Evolutionary conservation across 2,113 vertebrate genomes (phyloP).

Genomic region (Ammodramus savannarum): DNA sequence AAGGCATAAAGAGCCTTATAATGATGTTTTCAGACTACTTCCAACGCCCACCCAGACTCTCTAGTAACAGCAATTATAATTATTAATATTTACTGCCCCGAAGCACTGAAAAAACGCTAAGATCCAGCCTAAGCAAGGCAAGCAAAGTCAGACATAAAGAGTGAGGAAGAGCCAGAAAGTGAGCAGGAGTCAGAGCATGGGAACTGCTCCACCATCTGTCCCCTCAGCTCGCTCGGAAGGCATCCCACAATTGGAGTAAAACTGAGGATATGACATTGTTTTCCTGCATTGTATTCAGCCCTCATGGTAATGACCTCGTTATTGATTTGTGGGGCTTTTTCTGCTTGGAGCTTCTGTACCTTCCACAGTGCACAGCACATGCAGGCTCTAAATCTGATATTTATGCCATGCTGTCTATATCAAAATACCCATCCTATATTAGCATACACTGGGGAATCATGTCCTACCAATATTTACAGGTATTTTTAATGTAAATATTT

Average conservation of each 20-base stretch:
- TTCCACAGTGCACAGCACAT: neutral
- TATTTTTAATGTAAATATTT: neutral
- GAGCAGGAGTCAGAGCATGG: conserved; percentile 36
- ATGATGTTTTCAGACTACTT: neutral
- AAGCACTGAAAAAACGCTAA: rapidly evolving
- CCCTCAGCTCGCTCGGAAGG: conserved; percentile 6
- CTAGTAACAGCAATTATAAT: neutral
- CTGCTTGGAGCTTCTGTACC: neutral
- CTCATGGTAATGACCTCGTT: neutral
- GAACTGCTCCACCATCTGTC: conserved; percentile 50
- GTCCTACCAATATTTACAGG: neutral
- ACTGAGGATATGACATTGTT: neutral
- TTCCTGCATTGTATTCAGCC: neutral
- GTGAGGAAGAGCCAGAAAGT: conserved; percentile 39
- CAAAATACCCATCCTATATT: neutral
- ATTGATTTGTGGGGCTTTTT: neutral
- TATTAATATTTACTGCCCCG: neutral
- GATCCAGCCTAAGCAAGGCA: neutral
- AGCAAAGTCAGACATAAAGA: conserved; percentile 17
- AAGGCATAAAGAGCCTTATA: neutral
- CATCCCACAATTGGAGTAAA: neutral
- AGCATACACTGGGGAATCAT: neutral
- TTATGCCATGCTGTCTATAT: neutral
- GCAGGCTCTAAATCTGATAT: neutral
- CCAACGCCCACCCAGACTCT: neutral